These are phyloP conservation scores for Penaeus monodon DNA, from an alignment of 2,888 invertebrate genomes.

Conservation along the genomic window DNA sequence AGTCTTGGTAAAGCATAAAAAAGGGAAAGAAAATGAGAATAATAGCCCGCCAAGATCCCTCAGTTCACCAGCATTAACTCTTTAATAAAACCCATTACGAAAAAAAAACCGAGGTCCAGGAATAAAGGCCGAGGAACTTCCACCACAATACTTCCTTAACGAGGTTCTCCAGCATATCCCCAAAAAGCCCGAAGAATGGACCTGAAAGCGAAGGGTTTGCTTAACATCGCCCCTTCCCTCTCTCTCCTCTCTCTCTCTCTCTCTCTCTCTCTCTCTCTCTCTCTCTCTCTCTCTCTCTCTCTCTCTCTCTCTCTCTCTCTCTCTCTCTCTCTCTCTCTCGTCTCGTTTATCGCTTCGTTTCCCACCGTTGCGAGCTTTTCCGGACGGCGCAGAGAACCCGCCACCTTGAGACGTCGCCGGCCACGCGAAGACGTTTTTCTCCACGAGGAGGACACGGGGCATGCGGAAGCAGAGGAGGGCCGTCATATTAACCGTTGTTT, in stretches of 20 bases:
- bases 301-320: not conserved
- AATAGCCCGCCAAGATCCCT: too few relatives aligned
- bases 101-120: slow-evolving; percentile 1
- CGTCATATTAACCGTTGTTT: slow-evolving; percentile 18
- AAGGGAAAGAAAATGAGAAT: not conserved
- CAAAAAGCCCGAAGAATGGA: slow-evolving; percentile 17
- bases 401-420: too few relatives aligned
- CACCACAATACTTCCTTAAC: slow-evolving; percentile 37
- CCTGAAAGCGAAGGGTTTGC: slow-evolving; percentile 30
- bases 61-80: too few relatives aligned
- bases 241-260: not conserved
- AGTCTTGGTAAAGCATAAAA: too few relatives aligned
- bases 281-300: not conserved
- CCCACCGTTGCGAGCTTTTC: too few relatives aligned
- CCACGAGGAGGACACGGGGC: not conserved
- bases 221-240: slow-evolving; percentile 16
- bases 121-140: not conserved
- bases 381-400: too few relatives aligned
- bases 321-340: not conserved
- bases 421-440: too few relatives aligned
- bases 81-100: slow-evolving; percentile 11
- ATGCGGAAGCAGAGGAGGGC: not conserved
- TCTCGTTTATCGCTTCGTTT: too few relatives aligned
- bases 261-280: not conserved
- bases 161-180: slow-evolving; percentile 19